Conservation (phyloP, 1,140 invertebrate species). For the Dinothrombium tinctorium region DNA sequence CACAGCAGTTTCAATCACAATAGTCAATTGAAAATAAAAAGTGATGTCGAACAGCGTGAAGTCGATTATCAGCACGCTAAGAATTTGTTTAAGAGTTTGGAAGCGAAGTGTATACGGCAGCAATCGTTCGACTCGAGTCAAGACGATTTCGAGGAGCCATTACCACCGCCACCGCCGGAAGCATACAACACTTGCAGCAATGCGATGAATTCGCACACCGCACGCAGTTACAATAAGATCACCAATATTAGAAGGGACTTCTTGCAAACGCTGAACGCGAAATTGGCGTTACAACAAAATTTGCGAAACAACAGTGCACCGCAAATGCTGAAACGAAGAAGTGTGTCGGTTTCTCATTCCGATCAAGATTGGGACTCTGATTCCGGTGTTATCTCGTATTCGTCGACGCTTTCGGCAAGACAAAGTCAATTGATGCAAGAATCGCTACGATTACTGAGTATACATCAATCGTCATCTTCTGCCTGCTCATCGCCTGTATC, state of each 20-base stretch:
- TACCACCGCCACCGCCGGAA: constrained; percentile 10
- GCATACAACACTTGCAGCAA: constrained; percentile 1
- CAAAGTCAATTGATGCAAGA: too few species aligned
- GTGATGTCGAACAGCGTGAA: too few species aligned
- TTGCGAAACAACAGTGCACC: constrained; percentile 2
- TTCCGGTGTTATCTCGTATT: background rate
- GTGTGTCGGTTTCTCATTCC: constrained; percentile 1
- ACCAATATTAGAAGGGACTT: constrained; percentile 6
- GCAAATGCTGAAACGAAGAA: constrained; percentile 5
- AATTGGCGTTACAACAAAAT: constrained; percentile 4
- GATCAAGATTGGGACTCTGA: constrained; percentile 8
- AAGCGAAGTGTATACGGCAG: too few species aligned
- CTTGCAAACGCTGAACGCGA: constrained; percentile 11
- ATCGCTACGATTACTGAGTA: too few species aligned
- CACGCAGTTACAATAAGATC: background rate
- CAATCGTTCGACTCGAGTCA: too few species aligned
- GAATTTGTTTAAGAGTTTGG: too few species aligned
- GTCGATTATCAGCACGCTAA: too few species aligned
- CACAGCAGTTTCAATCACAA: too few species aligned
- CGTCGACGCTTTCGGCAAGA: too few species aligned
- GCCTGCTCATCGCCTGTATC: too few species aligned
- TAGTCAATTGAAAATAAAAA: too few species aligned
- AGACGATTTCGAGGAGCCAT: background rate
- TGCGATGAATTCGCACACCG: background rate
- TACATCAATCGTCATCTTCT: too few species aligned